Evolutionary conservation across 2,797 vertebrate genomes (phyloP), one percentile per base, ranked within the genome.

Genomic region (Balearica regulorum): DNA sequence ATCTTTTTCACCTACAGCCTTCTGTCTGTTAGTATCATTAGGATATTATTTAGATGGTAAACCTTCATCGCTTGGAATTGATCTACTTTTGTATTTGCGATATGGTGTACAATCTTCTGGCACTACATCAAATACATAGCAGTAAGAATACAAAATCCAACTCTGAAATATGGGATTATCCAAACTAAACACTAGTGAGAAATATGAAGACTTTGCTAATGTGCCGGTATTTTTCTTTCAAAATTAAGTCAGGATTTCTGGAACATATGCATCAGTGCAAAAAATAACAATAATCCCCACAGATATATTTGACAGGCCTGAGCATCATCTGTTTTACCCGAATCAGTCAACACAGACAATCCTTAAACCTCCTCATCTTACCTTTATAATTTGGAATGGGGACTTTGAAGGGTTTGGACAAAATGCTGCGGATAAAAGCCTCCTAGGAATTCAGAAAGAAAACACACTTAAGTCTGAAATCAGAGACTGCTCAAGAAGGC

Each of bases 361-460:
- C 70, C 64, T 92, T 89, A 94, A 92, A 75, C 53, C 72, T 90
- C 33, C 81, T 88, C 76, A 80, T 80, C 83, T 98, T 98, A 99
- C 99, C 99, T 98, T 98, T 98, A 96, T 99, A 99, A 96, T 99
- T 99, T 94, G 97, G 98, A 97, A 99, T 99, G 12, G 99, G 99
- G 65, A 99, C 97, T 98, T 99, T 99, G 96, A 99, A 99, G 26
- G 99, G 99, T 95, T 98, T 99, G 87, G 99, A 99, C 96, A 99
- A 99, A 97, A 99, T 99, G 87, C 98, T 99, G 93, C 98, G 98
- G 93, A 99, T 99, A 96, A 99, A 99, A 10, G 98, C 98, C 96
- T 99, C 99, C 99, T 99, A 91, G 93, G 97, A 97, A 65, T 79
- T 96, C 86, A 96, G 65, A 95, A 49, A 96, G 55, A 94, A 95